These are phyloP conservation scores for Cryptotis parvus DNA, from an alignment of 2,113 vertebrate genomes.

Conservation along the genomic window DNA sequence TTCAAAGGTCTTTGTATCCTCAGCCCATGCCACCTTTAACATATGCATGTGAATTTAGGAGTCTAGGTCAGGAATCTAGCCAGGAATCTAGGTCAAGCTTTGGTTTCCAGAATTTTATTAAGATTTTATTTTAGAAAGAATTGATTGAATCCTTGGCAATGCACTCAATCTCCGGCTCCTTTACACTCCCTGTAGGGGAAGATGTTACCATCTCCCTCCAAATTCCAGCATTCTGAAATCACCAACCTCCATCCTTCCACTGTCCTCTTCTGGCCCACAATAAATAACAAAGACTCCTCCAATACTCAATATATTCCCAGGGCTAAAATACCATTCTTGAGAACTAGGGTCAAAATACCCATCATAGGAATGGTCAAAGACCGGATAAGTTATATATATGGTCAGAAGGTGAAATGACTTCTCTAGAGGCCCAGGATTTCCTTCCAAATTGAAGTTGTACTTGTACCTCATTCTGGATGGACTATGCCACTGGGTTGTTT, in stretches of 20 bases:
- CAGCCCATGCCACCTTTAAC: background rate
- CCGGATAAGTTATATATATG: background rate
- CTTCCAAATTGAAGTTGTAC: background rate
- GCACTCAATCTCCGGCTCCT: background rate
- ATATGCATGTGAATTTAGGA: background rate
- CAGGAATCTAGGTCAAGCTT: background rate
- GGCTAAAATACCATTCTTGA: background rate
- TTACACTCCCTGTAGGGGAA: background rate
- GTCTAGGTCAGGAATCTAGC: background rate
- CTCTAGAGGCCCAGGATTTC: background rate
- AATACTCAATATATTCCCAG: background rate
- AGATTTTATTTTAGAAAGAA: background rate
- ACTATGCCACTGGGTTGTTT: background rate
- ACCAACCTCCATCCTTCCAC: background rate
- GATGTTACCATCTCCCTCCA: background rate
- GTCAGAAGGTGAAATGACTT: background rate
- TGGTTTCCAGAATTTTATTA: constrained; percentile 12
- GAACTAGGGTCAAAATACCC: too few relatives aligned
- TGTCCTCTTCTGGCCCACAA: background rate
- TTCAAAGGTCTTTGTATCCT: background rate
- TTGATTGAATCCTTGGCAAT: background rate
- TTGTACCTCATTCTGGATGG: background rate
- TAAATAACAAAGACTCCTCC: background rate
- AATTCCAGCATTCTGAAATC: background rate
- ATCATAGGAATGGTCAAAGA: background rate